Evolutionary conservation across 2,888 invertebrate species (phyloP).

Genomic region (Tachina fera): DNA sequence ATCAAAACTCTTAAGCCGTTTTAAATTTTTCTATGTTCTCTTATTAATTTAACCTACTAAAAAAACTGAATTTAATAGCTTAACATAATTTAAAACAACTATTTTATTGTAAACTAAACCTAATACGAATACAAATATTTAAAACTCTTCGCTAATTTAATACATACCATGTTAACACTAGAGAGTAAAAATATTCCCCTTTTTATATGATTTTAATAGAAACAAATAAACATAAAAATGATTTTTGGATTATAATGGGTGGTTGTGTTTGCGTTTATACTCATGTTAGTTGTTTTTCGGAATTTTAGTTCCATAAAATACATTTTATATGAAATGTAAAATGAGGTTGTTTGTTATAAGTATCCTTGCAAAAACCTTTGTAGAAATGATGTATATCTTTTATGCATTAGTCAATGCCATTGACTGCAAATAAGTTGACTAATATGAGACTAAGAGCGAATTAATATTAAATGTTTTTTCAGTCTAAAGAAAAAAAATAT

Average conservation of each 20-base stretch:
- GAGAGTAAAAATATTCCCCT: conserved; percentile 32
- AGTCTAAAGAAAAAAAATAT: neutral
- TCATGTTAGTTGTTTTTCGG: neutral
- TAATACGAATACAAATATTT: conserved; percentile 23
- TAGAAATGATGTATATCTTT: neutral
- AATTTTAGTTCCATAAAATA: neutral
- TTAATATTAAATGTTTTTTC: too few relatives aligned
- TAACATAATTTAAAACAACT: conserved; percentile 44
- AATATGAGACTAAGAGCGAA: neutral
- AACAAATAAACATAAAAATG: neutral
- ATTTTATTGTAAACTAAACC: conserved; percentile 43
- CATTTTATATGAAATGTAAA: neutral
- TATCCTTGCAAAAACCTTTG: neutral
- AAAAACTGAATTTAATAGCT: conserved; percentile 32
- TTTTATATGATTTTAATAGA: neutral
- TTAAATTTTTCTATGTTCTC: neutral
- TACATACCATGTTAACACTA: conserved; percentile 48
- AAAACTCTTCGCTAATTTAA: conserved; percentile 47
- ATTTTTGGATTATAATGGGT: neutral
- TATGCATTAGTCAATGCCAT: conserved; percentile 22
- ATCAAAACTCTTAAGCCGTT: neutral
- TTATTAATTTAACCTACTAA: neutral
- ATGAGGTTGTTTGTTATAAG: conserved; percentile 43
- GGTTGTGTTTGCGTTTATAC: neutral
- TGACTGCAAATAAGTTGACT: conserved; percentile 26